Evolutionary conservation across 2,113 vertebrate species (phyloP), one percentile per base, ranked within the genome.

Genomic region (Misgurnus anguillicaudatus): DNA sequence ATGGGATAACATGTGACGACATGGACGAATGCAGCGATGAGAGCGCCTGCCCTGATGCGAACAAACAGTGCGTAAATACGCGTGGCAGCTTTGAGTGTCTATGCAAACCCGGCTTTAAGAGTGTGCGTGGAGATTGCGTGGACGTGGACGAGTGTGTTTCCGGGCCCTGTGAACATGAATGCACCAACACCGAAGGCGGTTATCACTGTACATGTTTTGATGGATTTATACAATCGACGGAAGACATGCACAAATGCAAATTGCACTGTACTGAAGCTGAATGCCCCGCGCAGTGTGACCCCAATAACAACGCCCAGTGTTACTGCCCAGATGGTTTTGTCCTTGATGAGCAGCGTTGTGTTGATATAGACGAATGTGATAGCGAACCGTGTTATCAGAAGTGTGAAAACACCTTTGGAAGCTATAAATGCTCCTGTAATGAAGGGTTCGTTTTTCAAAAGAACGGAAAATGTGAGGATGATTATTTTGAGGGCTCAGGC

Each of bases 151-250:
- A 93, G 80, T 93, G 92, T 73, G 14, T 0, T 6, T 82, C 64
- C 0, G 79, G 48, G 0, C 90, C 91, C 0, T 94, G 93, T 19
- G 93, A 94, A 45, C 91, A 94, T 64, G 0, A 0, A 0, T 94
- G 93, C 70, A 5, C 0, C 4, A 85, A 87, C 61, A 79, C 55
- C 3, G 0, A 3, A 4, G 86, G 86, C 1, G 72, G 87, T 65
- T 93, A 88, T 82, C 2, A 0, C 0, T 94, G 93, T 71, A 72
- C 67, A 0, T 94, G 93, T 41, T 77, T 9, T 5, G 64, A 80
- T 0, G 87, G 90, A 1, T 91, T 69, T 5, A 58, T 0, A 2
- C 36, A 55, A 51, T 80, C 83, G 5, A 39, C 48, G 0, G 0
- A 9, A 5, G 10, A 83, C 0, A 75, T 57, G 0, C 0, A 76